phyloP scores from a whole-genome alignment of 2,113 vertebrate species.

The Vidua macroura region DNA sequence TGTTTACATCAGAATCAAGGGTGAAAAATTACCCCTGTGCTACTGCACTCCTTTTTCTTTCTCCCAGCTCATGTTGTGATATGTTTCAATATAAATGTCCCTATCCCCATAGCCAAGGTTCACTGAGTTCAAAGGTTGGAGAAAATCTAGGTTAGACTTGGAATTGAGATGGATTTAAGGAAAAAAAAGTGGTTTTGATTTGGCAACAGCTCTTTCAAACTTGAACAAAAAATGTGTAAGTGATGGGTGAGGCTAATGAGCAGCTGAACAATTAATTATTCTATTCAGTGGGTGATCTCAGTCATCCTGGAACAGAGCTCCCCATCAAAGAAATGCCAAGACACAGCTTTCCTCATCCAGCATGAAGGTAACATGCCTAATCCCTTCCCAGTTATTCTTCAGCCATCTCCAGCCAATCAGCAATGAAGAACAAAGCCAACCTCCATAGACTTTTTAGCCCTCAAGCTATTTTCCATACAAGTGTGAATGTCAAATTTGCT shows the following conservation, averaged over 20 bases:
- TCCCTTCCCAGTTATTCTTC: neutral
- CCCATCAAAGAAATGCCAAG: neutral
- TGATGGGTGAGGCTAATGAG: neutral
- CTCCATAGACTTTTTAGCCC: neutral
- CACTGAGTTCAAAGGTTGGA: neutral
- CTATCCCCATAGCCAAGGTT: neutral
- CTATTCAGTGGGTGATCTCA: neutral
- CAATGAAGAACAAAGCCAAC: neutral
- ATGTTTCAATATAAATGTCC: neutral
- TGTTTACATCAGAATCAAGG: neutral
- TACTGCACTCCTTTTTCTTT: neutral
- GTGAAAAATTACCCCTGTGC: neutral
- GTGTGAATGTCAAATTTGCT: neutral
- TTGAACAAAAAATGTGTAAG: neutral
- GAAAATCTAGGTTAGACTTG: neutral
- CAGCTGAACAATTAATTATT: neutral
- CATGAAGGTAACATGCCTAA: neutral
- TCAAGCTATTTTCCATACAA: constrained; percentile 6
- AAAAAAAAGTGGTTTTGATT: neutral
- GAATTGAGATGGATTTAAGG: neutral
- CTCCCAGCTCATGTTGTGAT: neutral
- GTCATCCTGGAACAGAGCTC: neutral
- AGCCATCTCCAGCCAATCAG: neutral
- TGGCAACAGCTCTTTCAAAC: neutral
- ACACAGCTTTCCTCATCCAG: neutral